A percentile compares a stretch with the other conserved stretches of the same genome.
Conservation (phyloP, 2,797 vertebrate species). For the Spea hammondii region DNA sequence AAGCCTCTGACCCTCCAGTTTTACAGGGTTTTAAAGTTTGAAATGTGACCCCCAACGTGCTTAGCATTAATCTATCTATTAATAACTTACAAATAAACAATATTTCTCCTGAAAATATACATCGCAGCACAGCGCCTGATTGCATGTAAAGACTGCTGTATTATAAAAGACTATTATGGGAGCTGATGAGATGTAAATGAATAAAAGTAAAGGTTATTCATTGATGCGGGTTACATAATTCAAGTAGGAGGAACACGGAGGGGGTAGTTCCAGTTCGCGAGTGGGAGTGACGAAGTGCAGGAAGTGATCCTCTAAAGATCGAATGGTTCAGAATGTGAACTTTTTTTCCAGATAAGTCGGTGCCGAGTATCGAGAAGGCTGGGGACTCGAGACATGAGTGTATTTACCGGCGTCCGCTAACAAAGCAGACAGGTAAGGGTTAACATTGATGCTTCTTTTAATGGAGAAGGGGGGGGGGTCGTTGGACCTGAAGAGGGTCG, state of each 20-base stretch:
- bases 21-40: no score
- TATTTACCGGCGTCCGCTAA: slow-evolving; percentile 18
- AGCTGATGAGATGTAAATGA: no score
- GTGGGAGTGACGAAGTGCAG: slow-evolving; percentile 23
- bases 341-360: not conserved
- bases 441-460: not conserved
- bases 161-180: not conserved
- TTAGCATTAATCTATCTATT: no score
- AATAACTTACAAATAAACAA: no score
- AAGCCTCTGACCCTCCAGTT: no score
- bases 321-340: slow-evolving; percentile 16
- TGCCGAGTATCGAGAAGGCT: not conserved
- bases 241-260: not conserved
- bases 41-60: no score
- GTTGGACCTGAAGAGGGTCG: not conserved
- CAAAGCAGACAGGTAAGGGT: slow-evolving; percentile 22
- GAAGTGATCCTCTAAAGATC: slow-evolving; percentile 25
- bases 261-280: not conserved
- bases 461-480: no score
- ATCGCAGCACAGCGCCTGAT: no score
- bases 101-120: no score
- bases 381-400: slow-evolving; percentile 10
- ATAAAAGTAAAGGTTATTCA: not conserved
- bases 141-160: no score
- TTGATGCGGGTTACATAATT: not conserved